These are phyloP conservation scores for Sitobion miscanthi DNA, from an alignment of 1,140 invertebrate species.

Conservation along the genomic window DNA sequence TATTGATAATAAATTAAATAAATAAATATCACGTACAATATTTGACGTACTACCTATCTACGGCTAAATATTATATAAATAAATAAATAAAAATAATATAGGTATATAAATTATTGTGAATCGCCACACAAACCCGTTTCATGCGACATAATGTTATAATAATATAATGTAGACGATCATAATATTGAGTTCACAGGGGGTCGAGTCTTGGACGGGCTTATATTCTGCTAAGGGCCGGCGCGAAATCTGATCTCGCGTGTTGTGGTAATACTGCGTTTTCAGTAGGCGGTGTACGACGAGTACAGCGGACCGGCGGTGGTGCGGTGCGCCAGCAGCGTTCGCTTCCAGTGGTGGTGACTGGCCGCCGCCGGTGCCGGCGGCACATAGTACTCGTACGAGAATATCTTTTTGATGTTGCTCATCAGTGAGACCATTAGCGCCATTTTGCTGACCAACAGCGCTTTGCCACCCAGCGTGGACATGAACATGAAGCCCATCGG, in stretches of 20 bases:
- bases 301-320: constrained; percentile 16
- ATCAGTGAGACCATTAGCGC: constrained; percentile 60
- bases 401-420: constrained; percentile 59
- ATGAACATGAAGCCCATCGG: constrained; percentile 62
- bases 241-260: neutral
- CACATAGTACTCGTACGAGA: constrained; percentile 51
- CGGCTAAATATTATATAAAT: neutral
- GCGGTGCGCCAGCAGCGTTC: constrained; percentile 28
- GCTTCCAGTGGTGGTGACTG: constrained; percentile 40
- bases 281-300: constrained; percentile 41
- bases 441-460: constrained; percentile 61
- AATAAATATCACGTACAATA: neutral
- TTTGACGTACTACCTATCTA: neutral
- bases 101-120: neutral
- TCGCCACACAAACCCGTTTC: neutral
- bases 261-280: neutral
- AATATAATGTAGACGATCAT: neutral
- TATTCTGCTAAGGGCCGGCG: neutral
- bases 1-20: neutral
- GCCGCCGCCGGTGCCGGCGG: neutral
- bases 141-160: neutral
- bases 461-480: constrained; percentile 62
- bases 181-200: too few species aligned
- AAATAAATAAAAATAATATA: neutral
- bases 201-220: too few species aligned